Conservation (phyloP, 2,797 vertebrate species). For the Eleutherodactylus coqui region DNA sequence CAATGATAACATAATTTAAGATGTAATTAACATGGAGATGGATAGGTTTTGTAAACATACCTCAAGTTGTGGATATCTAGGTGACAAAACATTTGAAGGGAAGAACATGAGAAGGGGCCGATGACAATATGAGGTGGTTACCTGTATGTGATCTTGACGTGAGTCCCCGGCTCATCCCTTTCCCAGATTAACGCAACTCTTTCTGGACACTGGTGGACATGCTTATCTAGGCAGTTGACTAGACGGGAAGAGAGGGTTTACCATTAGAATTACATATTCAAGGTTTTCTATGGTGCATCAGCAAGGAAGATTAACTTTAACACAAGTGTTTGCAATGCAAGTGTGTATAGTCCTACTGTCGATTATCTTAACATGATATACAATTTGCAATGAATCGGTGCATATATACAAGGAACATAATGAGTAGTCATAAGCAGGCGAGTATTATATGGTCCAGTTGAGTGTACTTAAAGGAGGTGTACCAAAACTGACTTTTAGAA, state of each 20-base stretch:
- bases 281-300: too few species aligned
- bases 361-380: too few species aligned
- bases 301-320: too few species aligned
- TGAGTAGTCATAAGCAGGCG: not conserved
- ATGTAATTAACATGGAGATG: not conserved
- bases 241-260: conserved; percentile 65
- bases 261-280: not conserved
- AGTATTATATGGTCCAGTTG: not conserved
- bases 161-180: conserved; percentile 89
- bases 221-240: conserved; percentile 97
- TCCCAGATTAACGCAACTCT: conserved; percentile 94
- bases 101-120: not conserved
- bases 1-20: not conserved
- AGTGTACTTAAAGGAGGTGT: not conserved
- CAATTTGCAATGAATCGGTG: too few species aligned
- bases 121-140: conserved; percentile 60
- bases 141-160: conserved; percentile 91
- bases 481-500: too few species aligned
- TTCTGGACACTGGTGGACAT: conserved; percentile 82
- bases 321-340: too few species aligned
- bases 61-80: not conserved
- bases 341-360: too few species aligned
- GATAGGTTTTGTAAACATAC: not conserved
- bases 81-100: not conserved
- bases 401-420: not conserved